Conservation (phyloP, 2,797 vertebrate genomes). For the Sebastes aleutianus region DNA sequence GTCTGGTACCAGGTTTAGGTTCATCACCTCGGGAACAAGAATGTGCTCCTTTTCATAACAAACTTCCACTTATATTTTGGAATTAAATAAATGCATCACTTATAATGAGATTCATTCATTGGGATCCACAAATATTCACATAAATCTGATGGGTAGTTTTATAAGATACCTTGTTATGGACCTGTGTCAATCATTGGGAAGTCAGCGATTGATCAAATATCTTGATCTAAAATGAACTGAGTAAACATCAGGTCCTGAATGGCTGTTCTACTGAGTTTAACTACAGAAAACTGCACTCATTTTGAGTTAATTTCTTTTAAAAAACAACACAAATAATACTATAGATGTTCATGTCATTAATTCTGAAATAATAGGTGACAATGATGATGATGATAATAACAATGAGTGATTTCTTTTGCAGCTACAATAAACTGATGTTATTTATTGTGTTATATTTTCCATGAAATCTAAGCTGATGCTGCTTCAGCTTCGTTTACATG, state of each 20-base stretch:
- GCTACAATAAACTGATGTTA: background rate
- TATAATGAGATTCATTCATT: background rate
- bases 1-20: background rate
- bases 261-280: background rate
- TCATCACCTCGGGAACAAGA: background rate
- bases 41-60: background rate
- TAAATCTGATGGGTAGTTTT: background rate
- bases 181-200: background rate
- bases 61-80: background rate
- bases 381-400: background rate
- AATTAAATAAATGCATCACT: no score
- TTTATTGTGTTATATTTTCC: background rate
- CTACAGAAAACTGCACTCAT: background rate
- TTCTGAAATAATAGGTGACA: background rate
- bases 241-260: background rate
- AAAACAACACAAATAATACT: background rate
- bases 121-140: background rate
- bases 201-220: background rate
- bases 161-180: background rate
- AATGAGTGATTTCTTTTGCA: background rate
- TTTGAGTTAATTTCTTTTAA: background rate
- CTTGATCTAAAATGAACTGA: background rate
- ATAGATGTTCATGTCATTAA: background rate
- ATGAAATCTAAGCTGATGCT: slow-evolving; percentile 3
- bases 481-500: slow-evolving; percentile 29